phyloP scores from a whole-genome alignment of 2,797 vertebrate genomes.

The Malacoctenus gilli region DNA sequence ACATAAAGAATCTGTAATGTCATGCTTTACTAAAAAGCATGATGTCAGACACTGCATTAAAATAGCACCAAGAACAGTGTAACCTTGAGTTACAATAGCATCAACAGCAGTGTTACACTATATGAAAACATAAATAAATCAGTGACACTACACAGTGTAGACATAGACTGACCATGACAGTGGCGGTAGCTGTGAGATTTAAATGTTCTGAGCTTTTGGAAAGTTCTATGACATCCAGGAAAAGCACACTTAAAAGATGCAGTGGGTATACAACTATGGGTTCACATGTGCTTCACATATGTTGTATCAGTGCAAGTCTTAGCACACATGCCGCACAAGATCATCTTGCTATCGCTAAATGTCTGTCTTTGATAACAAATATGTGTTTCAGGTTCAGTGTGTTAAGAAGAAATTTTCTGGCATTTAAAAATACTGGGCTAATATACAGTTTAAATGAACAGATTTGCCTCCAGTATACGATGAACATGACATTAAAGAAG shows the following conservation, averaged over 20 bases:
- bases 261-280: background rate
- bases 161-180: background rate
- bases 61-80: no score
- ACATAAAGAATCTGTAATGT: no score
- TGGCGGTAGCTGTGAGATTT: background rate
- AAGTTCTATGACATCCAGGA: background rate
- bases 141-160: background rate
- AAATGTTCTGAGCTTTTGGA: constrained; percentile 1
- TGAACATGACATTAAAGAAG: background rate
- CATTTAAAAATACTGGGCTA: background rate
- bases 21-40: no score
- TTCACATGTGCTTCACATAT: background rate
- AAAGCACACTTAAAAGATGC: background rate
- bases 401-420: no score
- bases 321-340: background rate
- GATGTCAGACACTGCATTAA: no score
- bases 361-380: no score
- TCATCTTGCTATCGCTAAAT: background rate
- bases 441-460: background rate
- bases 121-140: no score
- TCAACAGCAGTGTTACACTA: no score
- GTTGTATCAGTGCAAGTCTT: constrained; percentile 8
- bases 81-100: no score
- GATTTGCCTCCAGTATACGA: background rate
- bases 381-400: no score